Evolutionary conservation across 2,888 invertebrate species (phyloP).

Genomic region (Pollenia angustigena): DNA sequence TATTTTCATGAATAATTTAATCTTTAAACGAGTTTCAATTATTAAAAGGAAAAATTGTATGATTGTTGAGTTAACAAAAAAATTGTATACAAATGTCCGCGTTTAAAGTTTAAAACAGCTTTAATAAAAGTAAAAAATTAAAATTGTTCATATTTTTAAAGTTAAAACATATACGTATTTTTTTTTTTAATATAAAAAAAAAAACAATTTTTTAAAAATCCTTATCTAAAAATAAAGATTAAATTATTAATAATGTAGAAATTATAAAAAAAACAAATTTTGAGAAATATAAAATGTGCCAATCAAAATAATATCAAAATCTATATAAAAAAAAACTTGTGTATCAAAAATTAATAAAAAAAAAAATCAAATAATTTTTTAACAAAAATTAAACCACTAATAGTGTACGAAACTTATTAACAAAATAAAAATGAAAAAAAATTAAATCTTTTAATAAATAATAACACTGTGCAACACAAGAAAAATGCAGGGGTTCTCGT

Average conservation of each 20-base stretch:
- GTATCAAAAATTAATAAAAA: too few species aligned
- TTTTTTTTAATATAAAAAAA: not conserved
- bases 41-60: not conserved
- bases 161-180: not conserved
- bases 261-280: not conserved
- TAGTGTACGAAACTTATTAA: too few species aligned
- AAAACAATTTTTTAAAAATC: not conserved
- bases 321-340: too few species aligned
- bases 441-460: too few species aligned
- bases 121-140: not conserved
- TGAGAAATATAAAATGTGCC: too few species aligned
- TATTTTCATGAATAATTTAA: constrained; percentile 35
- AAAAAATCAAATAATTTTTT: too few species aligned
- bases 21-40: constrained; percentile 10
- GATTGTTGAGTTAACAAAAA: constrained; percentile 2
- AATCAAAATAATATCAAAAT: too few species aligned
- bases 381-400: too few species aligned
- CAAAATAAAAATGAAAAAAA: too few species aligned
- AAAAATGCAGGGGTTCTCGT: too few species aligned
- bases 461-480: too few species aligned
- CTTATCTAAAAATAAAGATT: too few species aligned
- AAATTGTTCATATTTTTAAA: not conserved
- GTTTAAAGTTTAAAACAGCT: constrained; percentile 17
- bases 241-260: not conserved
- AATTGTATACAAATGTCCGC: not conserved